Conservation (phyloP, 2,113 vertebrate species). For the Microtus richardsoni region DNA sequence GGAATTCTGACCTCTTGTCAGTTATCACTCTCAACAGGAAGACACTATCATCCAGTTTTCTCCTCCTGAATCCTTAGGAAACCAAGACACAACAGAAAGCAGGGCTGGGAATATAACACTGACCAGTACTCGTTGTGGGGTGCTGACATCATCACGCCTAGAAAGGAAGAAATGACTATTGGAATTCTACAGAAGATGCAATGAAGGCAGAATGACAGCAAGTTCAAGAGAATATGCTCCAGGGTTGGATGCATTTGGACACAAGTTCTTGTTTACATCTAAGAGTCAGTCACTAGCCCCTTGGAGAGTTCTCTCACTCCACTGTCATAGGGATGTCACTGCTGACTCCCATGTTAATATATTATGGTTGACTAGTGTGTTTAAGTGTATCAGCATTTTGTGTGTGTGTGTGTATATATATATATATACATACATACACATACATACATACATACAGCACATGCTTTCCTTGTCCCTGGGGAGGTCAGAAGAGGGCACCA, state of each 20-base stretch:
- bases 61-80: background rate
- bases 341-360: background rate
- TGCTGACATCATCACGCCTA: background rate
- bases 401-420: fast-evolving
- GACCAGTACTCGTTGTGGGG: too few relatives aligned
- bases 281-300: too few relatives aligned
- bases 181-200: background rate
- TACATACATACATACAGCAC: background rate
- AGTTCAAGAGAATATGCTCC: background rate
- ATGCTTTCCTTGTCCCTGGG: background rate
- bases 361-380: background rate
- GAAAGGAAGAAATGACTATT: background rate
- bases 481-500: background rate
- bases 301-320: background rate
- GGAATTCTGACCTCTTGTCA: background rate
- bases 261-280: too few relatives aligned
- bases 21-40: background rate
- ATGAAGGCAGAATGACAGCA: background rate
- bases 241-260: background rate
- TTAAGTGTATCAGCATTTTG: background rate
- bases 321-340: background rate
- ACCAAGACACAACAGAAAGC: fast-evolving
- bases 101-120: fast-evolving
- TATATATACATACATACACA: too few relatives aligned
- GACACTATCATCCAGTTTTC: background rate